Evolutionary conservation across 2,797 vertebrate species (phyloP).

Genomic region (Hypotaenidia philippensis): DNA sequence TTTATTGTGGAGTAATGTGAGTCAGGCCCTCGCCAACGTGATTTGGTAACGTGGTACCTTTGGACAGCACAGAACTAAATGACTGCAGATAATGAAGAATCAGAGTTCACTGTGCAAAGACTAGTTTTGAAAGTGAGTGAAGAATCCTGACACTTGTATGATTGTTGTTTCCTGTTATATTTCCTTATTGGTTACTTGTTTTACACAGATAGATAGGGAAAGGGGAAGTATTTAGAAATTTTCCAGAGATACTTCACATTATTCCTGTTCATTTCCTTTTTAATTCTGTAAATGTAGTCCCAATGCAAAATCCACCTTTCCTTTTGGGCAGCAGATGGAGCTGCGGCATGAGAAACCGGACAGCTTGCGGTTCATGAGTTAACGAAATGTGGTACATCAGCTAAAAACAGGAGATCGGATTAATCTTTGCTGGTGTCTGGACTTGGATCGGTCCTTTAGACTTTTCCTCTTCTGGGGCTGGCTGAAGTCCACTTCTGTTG

Average conservation of each 20-base stretch:
- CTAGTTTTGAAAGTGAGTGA: not conserved
- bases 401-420: not conserved
- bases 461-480: not conserved
- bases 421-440: not conserved
- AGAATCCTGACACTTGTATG: not conserved
- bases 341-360: slow-evolving; percentile 7
- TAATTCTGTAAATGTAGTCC: not conserved
- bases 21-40: not conserved
- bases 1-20: not conserved
- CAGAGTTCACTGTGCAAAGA: not conserved
- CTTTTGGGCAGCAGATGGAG: slow-evolving; percentile 58
- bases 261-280: not conserved
- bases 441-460: not conserved
- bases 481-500: not conserved
- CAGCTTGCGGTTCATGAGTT: not conserved
- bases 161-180: not conserved
- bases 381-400: accelerated
- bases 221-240: not conserved
- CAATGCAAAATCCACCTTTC: not conserved
- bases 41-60: not conserved
- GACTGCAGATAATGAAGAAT: not conserved
- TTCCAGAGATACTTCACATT: not conserved
- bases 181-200: not conserved
- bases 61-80: not conserved
- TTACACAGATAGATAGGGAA: not conserved